Conservation (phyloP, 2,113 vertebrate species). For the Apodemus sylvaticus region DNA sequence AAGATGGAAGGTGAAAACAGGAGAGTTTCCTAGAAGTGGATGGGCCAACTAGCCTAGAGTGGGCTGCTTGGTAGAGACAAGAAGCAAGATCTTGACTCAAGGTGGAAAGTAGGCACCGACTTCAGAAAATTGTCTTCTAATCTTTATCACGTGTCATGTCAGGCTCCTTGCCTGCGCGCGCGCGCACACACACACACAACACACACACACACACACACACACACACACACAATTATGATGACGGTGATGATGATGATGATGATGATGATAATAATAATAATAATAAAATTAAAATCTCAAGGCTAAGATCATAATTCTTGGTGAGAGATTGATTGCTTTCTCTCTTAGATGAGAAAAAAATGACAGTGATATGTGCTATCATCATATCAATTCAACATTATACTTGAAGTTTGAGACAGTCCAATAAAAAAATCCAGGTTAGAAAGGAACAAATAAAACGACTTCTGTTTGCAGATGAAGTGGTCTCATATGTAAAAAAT, state of each 20-base stretch:
- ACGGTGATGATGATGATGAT: not conserved
- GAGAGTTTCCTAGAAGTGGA: not conserved
- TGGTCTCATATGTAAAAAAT: slow-evolving; percentile 3
- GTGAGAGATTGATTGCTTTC: not conserved
- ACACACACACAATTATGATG: not conserved
- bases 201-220: not conserved
- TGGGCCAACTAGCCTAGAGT: not conserved
- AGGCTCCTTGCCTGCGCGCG: not conserved
- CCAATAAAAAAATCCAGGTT: not conserved
- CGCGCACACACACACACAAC: not conserved
- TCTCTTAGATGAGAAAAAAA: not conserved
- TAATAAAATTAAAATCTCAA: not conserved
- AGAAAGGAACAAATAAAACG: slow-evolving; percentile 1
- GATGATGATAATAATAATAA: not conserved
- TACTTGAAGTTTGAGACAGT: not conserved
- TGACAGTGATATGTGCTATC: not conserved
- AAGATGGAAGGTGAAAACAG: not conserved
- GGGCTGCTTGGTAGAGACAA: not conserved
- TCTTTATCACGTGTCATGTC: not conserved
- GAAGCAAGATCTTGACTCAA: not conserved
- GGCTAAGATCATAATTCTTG: not conserved
- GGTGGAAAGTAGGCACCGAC: not conserved
- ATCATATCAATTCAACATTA: not conserved
- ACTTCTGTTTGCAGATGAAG: not conserved
- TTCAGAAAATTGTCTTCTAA: not conserved